Base-by-base conservation (phyloP, 2,888 invertebrate genomes). In the Caenorhabditis japonica region DNA sequence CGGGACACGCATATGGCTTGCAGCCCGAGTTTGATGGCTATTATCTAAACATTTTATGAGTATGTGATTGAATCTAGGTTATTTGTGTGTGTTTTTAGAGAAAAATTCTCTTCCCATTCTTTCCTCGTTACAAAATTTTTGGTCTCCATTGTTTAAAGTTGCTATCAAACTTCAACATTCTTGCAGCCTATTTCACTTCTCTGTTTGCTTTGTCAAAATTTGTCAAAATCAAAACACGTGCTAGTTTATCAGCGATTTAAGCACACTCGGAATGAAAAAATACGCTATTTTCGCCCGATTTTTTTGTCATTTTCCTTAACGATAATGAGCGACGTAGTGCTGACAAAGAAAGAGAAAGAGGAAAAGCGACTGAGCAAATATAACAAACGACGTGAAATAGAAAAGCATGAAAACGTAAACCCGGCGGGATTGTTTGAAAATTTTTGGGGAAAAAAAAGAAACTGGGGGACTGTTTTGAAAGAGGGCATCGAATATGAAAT, bases 311-410 rank as follows among this genome's bases (percentile, higher is more conserved):
- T 49, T 49, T 56, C 55, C 55, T 30, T 25, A 36, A 49, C 41
- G 43, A 66, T 66, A 56, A 55, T 64, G 21, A 55, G 55, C 60
- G 39, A 46, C 66, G 56, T 51, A 46, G 56, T 49, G 43, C 23
- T 44, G 30, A 27, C 13, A 38, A 12, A 49, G 38, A 64, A n/a
- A n/a, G n/a, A n/a, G n/a, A n/a, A n/a, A n/a, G n/a, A n/a, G n/a
- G n/a, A n/a, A n/a, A n/a, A n/a, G n/a, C n/a, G n/a, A 30, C 30
- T 30, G 30, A 30, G 66, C 56, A 66, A 66, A 66, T 56, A 66
- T 39, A 64, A 55, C 61, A 62, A 38, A 46, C 52, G 33, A 44
- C 46, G 62, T 62, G 55, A 47, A 27, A 52, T 33, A 64, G 51
- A 51, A 51, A 47, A 33, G 21, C 17, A 27, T 25, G 41, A 27